A percentile compares a stretch with the other conserved stretches of the same genome.
These are phyloP conservation scores for Pseudococcus jackbeardsleyi DNA, from an alignment of 2,888 invertebrate species.

Conservation along the genomic window DNA sequence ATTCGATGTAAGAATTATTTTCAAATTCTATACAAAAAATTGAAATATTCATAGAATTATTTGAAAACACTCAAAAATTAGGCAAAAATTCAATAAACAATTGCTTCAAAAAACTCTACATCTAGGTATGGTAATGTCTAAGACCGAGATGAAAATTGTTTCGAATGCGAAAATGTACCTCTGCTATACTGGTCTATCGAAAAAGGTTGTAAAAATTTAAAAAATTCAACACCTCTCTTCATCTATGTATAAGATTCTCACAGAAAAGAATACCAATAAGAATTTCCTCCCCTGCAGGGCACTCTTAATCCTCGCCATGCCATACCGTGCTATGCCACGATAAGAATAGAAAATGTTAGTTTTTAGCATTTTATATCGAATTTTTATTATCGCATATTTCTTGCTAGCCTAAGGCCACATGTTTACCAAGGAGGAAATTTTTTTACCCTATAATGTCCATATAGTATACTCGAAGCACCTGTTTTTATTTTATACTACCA, in stretches of 20 bases:
- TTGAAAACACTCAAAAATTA: too few relatives aligned
- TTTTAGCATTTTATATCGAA: conserved; percentile 20
- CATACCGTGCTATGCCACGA: neutral
- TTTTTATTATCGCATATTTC: conserved; percentile 19
- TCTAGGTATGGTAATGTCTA: too few relatives aligned
- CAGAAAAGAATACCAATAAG: neutral
- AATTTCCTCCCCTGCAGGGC: neutral
- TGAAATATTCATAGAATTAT: too few relatives aligned
- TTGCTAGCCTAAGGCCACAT: neutral
- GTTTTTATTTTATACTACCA: neutral
- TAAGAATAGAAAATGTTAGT: conserved; percentile 29
- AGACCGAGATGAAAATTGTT: too few relatives aligned
- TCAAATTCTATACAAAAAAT: too few relatives aligned
- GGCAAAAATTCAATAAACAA: too few relatives aligned
- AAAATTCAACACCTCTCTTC: too few relatives aligned
- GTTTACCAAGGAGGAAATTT: neutral
- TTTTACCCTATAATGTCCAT: conserved; percentile 5
- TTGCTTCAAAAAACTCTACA: too few relatives aligned
- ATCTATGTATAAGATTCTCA: neutral
- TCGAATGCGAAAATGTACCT: too few relatives aligned
- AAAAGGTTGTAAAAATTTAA: too few relatives aligned
- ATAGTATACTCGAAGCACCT: neutral
- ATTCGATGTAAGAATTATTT: too few relatives aligned
- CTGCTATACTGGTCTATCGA: too few relatives aligned
- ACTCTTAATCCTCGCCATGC: neutral